Evolutionary conservation across 2,113 vertebrate species (phyloP).

Genomic region (Tragelaphus imberbis): DNA sequence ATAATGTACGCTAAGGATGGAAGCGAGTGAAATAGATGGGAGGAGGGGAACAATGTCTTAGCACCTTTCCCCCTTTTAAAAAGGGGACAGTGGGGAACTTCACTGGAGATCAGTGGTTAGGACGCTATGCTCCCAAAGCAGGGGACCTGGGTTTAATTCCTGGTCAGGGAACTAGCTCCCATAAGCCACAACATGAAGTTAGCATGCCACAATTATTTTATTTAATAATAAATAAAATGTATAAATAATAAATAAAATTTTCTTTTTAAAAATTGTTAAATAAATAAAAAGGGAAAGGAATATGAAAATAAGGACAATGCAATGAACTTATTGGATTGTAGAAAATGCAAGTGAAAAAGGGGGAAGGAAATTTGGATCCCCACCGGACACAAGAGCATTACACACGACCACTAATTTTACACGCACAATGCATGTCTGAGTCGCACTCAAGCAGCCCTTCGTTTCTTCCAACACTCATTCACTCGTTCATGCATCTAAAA

Average conservation of each 20-base stretch:
- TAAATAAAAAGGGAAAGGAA: not conserved
- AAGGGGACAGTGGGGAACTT: not conserved
- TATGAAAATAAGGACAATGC: not conserved
- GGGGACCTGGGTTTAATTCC: not conserved
- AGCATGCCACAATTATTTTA: not conserved
- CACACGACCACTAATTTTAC: not conserved
- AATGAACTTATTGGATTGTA: not conserved
- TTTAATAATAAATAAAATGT: not conserved
- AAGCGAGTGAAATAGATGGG: not conserved
- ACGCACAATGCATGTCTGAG: not conserved
- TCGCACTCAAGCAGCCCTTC: not conserved
- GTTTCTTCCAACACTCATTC: not conserved
- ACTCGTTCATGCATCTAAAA: not conserved
- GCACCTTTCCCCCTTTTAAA: not conserved
- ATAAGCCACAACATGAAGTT: not conserved
- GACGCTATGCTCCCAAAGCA: not conserved
- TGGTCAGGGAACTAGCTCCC: not conserved
- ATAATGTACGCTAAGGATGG: not conserved
- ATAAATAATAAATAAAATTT: not conserved
- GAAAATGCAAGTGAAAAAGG: not conserved
- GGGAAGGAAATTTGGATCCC: not conserved
- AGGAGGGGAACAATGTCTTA: not conserved
- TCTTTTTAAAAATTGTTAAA: not conserved
- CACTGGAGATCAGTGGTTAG: not conserved
- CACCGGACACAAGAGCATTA: fast-evolving